Conservation (phyloP, 1,140 invertebrate genomes). For the Procambarus clarkii region DNA sequence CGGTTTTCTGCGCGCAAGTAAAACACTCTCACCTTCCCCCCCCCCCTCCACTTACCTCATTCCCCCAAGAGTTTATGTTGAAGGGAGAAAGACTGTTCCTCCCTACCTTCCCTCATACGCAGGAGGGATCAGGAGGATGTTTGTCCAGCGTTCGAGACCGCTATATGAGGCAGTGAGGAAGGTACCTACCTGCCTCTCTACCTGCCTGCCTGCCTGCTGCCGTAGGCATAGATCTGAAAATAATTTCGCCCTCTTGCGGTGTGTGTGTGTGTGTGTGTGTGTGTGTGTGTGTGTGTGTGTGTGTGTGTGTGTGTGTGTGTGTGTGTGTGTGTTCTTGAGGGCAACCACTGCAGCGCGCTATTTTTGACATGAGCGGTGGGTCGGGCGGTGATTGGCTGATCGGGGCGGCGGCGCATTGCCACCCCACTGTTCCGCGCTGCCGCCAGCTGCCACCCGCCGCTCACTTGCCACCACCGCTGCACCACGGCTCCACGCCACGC, state of each 20-base stretch:
- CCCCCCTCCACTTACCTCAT: neutral
- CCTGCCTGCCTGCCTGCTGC: slow-evolving; percentile 32
- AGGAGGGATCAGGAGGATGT: neutral
- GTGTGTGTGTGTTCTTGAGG: slow-evolving; percentile 44
- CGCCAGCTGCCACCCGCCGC: slow-evolving; percentile 20
- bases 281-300: too few relatives aligned
- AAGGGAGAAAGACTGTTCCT: neutral
- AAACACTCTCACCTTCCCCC: neutral
- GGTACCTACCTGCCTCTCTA: neutral
- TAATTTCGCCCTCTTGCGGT: slow-evolving; percentile 63
- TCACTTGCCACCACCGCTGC: slow-evolving; percentile 65
- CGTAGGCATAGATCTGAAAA: slow-evolving; percentile 66
- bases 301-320: too few relatives aligned
- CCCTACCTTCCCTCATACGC: neutral
- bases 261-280: neutral
- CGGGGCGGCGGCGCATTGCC: slow-evolving; percentile 18
- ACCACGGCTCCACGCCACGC: slow-evolving; percentile 65
- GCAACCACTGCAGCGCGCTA: slow-evolving; percentile 50
- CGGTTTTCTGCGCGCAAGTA: slow-evolving; percentile 2
- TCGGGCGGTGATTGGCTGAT: slow-evolving; percentile 35
- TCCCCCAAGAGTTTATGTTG: slow-evolving; percentile 21
- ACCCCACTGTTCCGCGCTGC: slow-evolving; percentile 21
- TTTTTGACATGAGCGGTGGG: slow-evolving; percentile 56
- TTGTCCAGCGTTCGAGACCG: neutral
- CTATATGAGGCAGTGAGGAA: neutral